Base-by-base conservation (phyloP, 2,888 invertebrate genomes). In the Apotomis turbidana region DNA sequence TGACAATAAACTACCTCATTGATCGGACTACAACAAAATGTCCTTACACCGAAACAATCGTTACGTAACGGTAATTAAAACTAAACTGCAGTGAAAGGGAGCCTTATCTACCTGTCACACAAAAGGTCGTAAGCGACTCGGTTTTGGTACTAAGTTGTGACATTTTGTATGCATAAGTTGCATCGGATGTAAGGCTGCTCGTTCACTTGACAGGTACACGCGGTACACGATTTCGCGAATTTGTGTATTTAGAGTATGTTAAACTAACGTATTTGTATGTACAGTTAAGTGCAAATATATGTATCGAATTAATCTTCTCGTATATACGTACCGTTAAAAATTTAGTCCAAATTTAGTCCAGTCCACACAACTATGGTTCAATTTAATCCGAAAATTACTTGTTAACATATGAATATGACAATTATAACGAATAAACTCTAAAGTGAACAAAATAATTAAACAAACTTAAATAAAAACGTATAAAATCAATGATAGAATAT, bases 11-110 rank as follows among this genome's bases (percentile, higher is more conserved):
- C 6, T 49, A 49, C 8, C 49, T 9, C 49, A 6, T 49, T 49
- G 49, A 49, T 49, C 10, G 49, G 49, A 49, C 6, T 61, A 51
- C 36, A 10, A 63, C 51, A 54, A 41, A 38, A 52, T 63, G 54
- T 63, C 41, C 52, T 63, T 63, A 63, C 63, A 54, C 63, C 41
- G 52, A 63, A 63, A 63, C 63, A 63, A 63, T 63, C 51, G 36
- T 58, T 58, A 38, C 15, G 63, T 54, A 54, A 54, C 52, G 4
- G 52, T 54, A 64, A 64, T 64, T 64, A 64, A 49, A 64, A 44
- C 44, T 9, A 36, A 64, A 27, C 54, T 12, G 49, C 49, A 64
- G 64, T 64, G 64, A 64, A 64, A 64, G 64, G 64, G 55, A 54
- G 3, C 4, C n/a, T 2, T 44, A 27, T 64, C 44, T 64, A 0